These are phyloP conservation scores for Phragmatobia fuliginosa DNA, from an alignment of 2,888 invertebrate genomes.

Conservation along the genomic window DNA sequence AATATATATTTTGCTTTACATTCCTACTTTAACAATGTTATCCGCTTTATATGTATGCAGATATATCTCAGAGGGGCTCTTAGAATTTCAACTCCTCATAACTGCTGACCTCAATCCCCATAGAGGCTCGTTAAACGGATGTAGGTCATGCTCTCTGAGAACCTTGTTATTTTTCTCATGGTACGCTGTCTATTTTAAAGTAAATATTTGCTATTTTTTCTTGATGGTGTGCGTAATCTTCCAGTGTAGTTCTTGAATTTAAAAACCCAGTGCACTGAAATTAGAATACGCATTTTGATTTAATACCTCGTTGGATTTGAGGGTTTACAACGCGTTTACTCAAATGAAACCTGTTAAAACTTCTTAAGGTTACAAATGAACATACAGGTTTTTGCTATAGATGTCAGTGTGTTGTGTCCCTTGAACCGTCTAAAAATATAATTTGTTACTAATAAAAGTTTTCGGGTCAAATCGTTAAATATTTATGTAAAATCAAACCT, in stretches of 20 bases:
- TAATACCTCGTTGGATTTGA: background rate
- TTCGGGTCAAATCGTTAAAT: background rate
- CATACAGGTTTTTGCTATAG: background rate
- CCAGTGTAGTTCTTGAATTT: background rate
- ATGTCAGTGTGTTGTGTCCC: background rate
- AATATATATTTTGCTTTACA: conserved; percentile 22
- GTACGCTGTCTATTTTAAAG: background rate
- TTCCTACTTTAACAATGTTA: conserved; percentile 6
- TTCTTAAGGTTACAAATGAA: background rate
- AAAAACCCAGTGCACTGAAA: background rate
- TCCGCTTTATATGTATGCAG: conserved; percentile 6
- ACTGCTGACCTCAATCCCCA: conserved; percentile 48
- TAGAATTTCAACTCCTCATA: conserved; percentile 35
- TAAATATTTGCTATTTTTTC: background rate
- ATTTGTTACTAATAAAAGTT: background rate
- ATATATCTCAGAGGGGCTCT: conserved; percentile 32
- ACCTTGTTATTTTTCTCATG: conserved; percentile 17
- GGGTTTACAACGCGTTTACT: background rate
- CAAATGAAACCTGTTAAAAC: background rate
- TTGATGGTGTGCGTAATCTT: background rate
- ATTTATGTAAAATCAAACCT: conserved; percentile 5
- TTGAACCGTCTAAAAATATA: background rate
- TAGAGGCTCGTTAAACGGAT: conserved; percentile 51
- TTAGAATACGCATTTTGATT: background rate
- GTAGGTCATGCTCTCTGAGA: conserved; percentile 57